A percentile compares a stretch with the other conserved stretches of the same genome.
Evolutionary conservation across 2,113 vertebrate genomes (phyloP).

Genomic region (Lasiurus cinereus): DNA sequence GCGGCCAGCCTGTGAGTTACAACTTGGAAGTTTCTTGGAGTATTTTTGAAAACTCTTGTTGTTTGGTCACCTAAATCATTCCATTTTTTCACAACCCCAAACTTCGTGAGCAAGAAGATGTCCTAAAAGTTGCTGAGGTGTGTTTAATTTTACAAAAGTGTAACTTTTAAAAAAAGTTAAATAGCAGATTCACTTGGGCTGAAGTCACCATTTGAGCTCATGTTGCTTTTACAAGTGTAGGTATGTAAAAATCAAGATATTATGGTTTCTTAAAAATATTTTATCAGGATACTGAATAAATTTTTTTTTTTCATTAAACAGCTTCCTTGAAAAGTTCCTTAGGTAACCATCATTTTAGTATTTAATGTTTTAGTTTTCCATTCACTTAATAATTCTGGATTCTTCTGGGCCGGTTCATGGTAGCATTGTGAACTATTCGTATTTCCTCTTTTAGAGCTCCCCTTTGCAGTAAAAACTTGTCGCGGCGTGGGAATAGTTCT

Average conservation of each 20-base stretch:
- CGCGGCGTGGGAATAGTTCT: not conserved
- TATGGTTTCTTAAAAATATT: not conserved
- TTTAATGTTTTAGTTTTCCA: not conserved
- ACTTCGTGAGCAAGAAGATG: constrained; percentile 25
- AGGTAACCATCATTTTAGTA: not conserved
- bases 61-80: not conserved
- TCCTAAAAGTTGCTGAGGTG: constrained; percentile 39
- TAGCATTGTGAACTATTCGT: not conserved
- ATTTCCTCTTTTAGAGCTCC: constrained; percentile 69
- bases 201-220: not conserved
- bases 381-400: constrained; percentile 3
- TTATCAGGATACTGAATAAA: not conserved
- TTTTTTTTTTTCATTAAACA: not conserved
- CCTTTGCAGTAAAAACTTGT: constrained; percentile 47
- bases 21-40: constrained; percentile 63
- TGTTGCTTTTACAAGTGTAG: not conserved
- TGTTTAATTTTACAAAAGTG: constrained; percentile 30
- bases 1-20: constrained; percentile 14
- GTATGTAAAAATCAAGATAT: not conserved
- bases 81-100: not conserved
- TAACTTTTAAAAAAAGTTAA: constrained; percentile 65
- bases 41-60: constrained; percentile 23
- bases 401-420: not conserved
- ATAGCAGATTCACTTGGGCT: not conserved
- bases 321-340: constrained; percentile 30